Percentiles rank a stretch among this genome's conserved stretches.
Conservation (phyloP, 2,888 invertebrate species). For the Cheilosia impressa region DNA sequence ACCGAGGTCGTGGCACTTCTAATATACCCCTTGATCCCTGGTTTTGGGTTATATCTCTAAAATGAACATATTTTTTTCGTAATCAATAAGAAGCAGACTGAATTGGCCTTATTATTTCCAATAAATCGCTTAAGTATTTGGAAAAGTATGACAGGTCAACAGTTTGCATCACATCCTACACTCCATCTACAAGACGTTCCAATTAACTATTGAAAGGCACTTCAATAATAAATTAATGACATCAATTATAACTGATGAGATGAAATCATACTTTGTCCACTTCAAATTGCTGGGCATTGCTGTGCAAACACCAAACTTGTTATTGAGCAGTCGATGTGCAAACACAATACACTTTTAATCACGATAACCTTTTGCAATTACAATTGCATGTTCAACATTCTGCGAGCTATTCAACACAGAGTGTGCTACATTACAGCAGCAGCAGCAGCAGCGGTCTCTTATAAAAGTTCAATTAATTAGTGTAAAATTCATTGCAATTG, state of each 20-base stretch:
- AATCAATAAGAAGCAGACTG: too few relatives aligned
- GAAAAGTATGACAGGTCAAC: too few relatives aligned
- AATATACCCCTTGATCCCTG: too few relatives aligned
- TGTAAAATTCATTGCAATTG: slow-evolving; percentile 69
- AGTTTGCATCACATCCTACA: background rate
- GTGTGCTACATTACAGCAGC: slow-evolving; percentile 23
- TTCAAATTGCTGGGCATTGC: slow-evolving; percentile 35
- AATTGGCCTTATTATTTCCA: too few relatives aligned
- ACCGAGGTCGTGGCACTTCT: too few relatives aligned
- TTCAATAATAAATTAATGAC: slow-evolving; percentile 64
- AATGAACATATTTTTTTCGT: too few relatives aligned
- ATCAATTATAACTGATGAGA: slow-evolving; percentile 63
- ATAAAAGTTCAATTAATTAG: slow-evolving; percentile 70
- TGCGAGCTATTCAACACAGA: slow-evolving; percentile 28
- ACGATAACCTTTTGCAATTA: slow-evolving; percentile 71
- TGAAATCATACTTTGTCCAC: slow-evolving; percentile 47
- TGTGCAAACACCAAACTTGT: slow-evolving; percentile 64
- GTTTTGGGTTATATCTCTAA: too few relatives aligned
- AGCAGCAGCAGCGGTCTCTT: slow-evolving; percentile 45
- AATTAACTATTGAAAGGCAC: slow-evolving; percentile 60
- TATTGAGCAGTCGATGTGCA: slow-evolving; percentile 66
- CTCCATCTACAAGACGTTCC: slow-evolving; percentile 52
- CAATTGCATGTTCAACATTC: slow-evolving; percentile 65
- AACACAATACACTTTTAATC: slow-evolving; percentile 63
- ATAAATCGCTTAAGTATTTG: too few relatives aligned